Base-by-base conservation (phyloP, 1,140 invertebrate genomes). In the Euura lappo region DNA sequence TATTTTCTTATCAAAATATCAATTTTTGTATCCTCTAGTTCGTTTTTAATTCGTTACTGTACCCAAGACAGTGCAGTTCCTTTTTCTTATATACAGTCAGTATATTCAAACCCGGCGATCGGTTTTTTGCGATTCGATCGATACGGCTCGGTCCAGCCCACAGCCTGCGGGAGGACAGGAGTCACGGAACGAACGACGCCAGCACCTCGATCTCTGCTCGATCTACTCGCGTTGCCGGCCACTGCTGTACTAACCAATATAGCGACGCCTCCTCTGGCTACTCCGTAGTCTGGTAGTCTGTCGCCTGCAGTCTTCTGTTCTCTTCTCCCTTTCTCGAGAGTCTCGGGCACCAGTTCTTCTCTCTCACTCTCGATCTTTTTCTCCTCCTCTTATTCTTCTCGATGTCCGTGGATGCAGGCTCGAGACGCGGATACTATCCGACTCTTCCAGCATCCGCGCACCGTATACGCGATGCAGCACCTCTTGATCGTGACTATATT, bases 321-420 rank as follows among this genome's bases (percentile, higher is more conserved):
- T 28, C 47, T 11, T n/a, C 3, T 6, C 51, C 51, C 3, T 6
- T n/a, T n/a, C 51, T n/a, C 51, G 8, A 8, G 51, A 60, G 13
- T 60, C 3, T 3, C 51, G 8, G 4, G 8, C 51, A 4, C 69
- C 72, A 42, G 64, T 77, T 65, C 71, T 69, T 73, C 68, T 76
- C 70, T 71, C 46, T 46, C 65, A 60, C 28, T 44, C n/a, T 5
- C 10, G 51, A 28, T 28, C 28, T 28, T 28, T 28, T 28, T 28
- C 28, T 28, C 28, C 28, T 28, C 28, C 28, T 28, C 28, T 28
- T 28, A 28, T 28, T 28, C 28, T 28, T 28, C 28, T 28, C 28
- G 28, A 28, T 28, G 28, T 28, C 28, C 28, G 28, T 28, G 28
- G 28, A 28, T 28, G 28, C 28, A 28, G 28, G 28, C 28, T 28